Base-by-base conservation (phyloP, 2,888 invertebrate species). In the Sturmia bella region DNA sequence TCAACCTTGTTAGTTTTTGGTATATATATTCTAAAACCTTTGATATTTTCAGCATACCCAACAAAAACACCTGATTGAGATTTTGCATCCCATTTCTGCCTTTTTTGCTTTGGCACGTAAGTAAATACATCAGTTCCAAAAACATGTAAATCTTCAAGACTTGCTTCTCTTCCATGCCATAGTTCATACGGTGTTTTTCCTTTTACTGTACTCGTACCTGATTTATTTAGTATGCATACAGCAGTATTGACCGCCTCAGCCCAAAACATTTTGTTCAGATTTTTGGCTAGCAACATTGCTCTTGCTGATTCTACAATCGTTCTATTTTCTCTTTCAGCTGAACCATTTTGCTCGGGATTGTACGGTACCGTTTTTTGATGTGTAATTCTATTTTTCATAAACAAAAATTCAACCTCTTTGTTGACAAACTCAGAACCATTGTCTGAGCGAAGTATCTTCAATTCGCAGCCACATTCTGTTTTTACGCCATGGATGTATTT, bases 161-260 rank as follows among this genome's bases (percentile, higher is more conserved):
- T 45, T 86, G 19, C 87, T 84, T 2, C 76, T 86, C 27, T 66
- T 0, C 56, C 59, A 57, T 72, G 75, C 83, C 78, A 83, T n/a
- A 27, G 24, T 63, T 79, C 79, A 43, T 37, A 83, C 24, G 79
- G 75, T 12, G 75, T 70, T 64, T 59, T 61, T 41, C 4, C 1
- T 41, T 59, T 57, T 64, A 41, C 21, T 1, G 21, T 48, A 5
- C 24, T 2, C 61, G n/a, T 17, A 63, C 27, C 27, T 41, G 39
- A 52, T 48, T 37, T 27, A 27, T 27, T 27, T 6, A 27, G 6
- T 27, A 27, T 27, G 27, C 6, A 27, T 27, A 27, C 27, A 27
- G 27, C 27, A 27, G 27, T 87, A n/a, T 85, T 84, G 0, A 89
- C 86, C 0, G 89, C 89, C 83, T 90, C 90, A 12, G 89, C 88